A percentile compares a stretch with the other conserved stretches of the same genome.
phyloP scores from a whole-genome alignment of 2,888 invertebrate genomes.

The Camptogramma bilineatum region DNA sequence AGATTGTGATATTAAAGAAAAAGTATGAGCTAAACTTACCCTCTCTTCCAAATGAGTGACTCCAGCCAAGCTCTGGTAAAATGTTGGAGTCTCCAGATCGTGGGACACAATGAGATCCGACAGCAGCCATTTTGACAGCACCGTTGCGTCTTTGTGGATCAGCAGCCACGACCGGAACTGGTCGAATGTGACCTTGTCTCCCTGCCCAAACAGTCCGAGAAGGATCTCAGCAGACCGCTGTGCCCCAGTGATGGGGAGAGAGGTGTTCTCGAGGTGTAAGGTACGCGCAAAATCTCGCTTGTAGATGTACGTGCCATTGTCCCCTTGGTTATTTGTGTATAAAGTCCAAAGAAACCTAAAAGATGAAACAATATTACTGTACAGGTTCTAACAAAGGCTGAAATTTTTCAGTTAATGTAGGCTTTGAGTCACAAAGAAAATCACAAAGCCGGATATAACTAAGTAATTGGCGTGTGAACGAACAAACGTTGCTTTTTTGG shows the following conservation, averaged over 20 bases:
- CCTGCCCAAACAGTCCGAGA: constrained; percentile 71
- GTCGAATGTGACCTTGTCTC: constrained; percentile 87
- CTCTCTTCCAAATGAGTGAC: constrained; percentile 94
- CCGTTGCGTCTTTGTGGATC: constrained; percentile 90
- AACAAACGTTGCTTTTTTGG: neutral
- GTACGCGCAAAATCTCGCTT: constrained; percentile 90
- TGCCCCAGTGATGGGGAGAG: constrained; percentile 66
- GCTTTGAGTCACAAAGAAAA: neutral
- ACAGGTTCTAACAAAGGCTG: too few species aligned
- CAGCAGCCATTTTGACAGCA: constrained; percentile 93
- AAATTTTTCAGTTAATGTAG: neutral
- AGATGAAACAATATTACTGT: constrained; percentile 21
- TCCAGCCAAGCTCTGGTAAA: constrained; percentile 97
- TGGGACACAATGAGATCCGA: constrained; percentile 91
- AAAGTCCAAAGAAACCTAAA: constrained; percentile 92
- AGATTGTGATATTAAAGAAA: neutral
- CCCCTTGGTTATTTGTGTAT: constrained; percentile 92
- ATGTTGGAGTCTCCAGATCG: constrained; percentile 94
- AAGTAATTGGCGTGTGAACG: neutral
- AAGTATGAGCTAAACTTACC: constrained; percentile 78
- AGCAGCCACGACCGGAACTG: constrained; percentile 93
- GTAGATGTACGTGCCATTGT: constrained; percentile 87
- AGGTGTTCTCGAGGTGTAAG: constrained; percentile 84
- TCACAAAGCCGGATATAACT: neutral
- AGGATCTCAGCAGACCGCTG: constrained; percentile 70